phyloP scores from a whole-genome alignment of 2,113 vertebrate species.

The Rhinoderma darwinii region DNA sequence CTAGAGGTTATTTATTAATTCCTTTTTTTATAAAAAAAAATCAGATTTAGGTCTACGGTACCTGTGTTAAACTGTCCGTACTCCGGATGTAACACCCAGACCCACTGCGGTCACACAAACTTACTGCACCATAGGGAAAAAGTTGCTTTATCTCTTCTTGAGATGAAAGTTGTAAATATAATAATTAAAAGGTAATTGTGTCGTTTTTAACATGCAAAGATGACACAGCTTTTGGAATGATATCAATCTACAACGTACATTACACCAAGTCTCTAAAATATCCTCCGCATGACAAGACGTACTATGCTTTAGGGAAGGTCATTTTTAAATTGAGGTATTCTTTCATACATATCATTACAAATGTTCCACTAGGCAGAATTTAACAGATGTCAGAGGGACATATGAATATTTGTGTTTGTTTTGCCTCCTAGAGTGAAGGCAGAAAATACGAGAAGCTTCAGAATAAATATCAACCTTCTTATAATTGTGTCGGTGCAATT shows the following conservation, averaged over 20 bases:
- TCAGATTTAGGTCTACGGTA: no score
- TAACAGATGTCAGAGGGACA: conserved; percentile 64
- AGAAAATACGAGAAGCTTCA: conserved; percentile 11
- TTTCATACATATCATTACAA: conserved; percentile 36
- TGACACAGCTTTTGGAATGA: neutral
- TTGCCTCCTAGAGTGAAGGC: conserved; percentile 70
- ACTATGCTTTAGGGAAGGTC: conserved; percentile 44
- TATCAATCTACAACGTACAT: neutral
- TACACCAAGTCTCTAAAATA: neutral
- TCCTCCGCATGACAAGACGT: neutral
- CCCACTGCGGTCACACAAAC: no score
- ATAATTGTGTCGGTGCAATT: neutral
- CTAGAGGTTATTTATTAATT: no score
- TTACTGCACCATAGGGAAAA: no score
- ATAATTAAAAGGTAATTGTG: neutral
- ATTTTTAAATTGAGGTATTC: conserved; percentile 51
- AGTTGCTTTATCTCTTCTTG: no score
- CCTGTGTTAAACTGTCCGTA: no score
- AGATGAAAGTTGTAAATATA: no score
- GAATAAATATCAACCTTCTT: neutral
- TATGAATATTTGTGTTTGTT: conserved; percentile 72
- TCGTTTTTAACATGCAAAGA: neutral
- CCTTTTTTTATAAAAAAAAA: no score
- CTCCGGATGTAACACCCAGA: no score
- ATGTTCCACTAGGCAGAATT: conserved; percentile 66